Evolutionary conservation across 2,113 vertebrate genomes (phyloP), one percentile per base, ranked within the genome.

Genomic region (Pheucticus melanocephalus): DNA sequence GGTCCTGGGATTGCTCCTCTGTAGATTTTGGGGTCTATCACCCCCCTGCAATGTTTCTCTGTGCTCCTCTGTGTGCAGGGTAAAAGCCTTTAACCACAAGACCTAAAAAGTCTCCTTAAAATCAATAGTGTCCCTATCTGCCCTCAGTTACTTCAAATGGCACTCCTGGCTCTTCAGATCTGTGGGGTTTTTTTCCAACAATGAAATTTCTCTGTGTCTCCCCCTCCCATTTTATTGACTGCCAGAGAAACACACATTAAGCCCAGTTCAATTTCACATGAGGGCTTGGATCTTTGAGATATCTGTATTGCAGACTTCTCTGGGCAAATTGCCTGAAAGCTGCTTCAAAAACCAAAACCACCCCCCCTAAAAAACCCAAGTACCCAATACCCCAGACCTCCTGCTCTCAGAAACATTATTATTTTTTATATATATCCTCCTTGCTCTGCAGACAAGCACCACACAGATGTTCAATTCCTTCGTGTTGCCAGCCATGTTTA

Each of bases 1-100:
- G 28, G 13, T 53, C 9, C 10, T 17, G 48, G 20, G 7, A 7
- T 5, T 56, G 9, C 48, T 84, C 11, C 22, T 56, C n/a, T 71
- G 0, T 7, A 17, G 19, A 5, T 64, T 1, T 15, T 42, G 20
- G 33, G 28, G 21, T 77, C 23, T 73, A 9, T 35, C 47, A 54
- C 4, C 15, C 8, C 20, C 4, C 1, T 47, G 2, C 0, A 4
- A 2, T 5, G 10, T 53, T 33, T 25, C 22, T 56, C 18, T 53
- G 44, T 72, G 71, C 20, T 78, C 15, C 47, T 71, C 30, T 24
- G 5, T 22, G 40, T 65, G 31, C 35, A 71, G 37, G 7, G 8
- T 57, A 24, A 65, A 63, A 87, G 8, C 9, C 28, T 48, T 48
- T 51, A 53, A 30, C 10, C 53, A 53, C n/a, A 60, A 17, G 44